Conservation (phyloP, 2,797 vertebrate genomes). For the Bufotes viridis region DNA sequence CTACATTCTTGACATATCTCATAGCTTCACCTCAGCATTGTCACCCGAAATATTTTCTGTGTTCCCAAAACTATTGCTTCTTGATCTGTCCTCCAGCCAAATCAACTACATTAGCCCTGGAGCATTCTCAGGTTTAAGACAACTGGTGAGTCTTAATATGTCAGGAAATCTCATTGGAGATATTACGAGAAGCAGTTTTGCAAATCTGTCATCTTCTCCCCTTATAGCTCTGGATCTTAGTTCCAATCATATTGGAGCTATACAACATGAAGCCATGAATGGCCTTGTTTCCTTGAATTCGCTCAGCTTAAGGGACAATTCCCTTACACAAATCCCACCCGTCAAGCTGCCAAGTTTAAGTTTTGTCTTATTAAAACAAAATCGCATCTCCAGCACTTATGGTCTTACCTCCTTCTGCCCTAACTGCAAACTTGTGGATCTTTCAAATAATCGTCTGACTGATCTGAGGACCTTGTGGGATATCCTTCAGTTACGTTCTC, state of each 20-base stretch:
- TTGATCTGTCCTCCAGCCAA: slow-evolving; percentile 56
- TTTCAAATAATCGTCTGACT: slow-evolving; percentile 62
- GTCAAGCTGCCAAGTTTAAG: slow-evolving; percentile 50
- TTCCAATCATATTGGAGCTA: slow-evolving; percentile 63
- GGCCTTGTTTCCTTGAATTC: slow-evolving; percentile 41
- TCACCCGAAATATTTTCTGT: slow-evolving; percentile 45
- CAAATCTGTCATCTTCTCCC: slow-evolving; percentile 31
- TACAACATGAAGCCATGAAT: slow-evolving; percentile 52
- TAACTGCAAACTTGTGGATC: slow-evolving; percentile 47
- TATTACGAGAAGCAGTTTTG: slow-evolving; percentile 26
- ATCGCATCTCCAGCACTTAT: slow-evolving; percentile 53
- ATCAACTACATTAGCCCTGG: slow-evolving; percentile 51
- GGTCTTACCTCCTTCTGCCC: slow-evolving; percentile 39
- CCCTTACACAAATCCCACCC: slow-evolving; percentile 10
- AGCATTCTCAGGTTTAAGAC: slow-evolving; percentile 56
- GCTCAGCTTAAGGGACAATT: slow-evolving; percentile 62
- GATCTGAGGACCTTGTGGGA: slow-evolving; percentile 48
- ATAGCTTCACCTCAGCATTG: slow-evolving; percentile 46
- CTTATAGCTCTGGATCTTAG: slow-evolving; percentile 54
- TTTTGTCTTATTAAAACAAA: slow-evolving; percentile 55
- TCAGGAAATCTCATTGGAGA: slow-evolving; percentile 65
- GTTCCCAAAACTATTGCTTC: slow-evolving; percentile 34
- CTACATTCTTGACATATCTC: slow-evolving; percentile 55
- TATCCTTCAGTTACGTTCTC: slow-evolving; percentile 13
- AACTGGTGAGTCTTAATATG: slow-evolving; percentile 60